Evolutionary conservation across 2,113 vertebrate species (phyloP).

Genomic region (Leptobrachium ailaonicum): DNA sequence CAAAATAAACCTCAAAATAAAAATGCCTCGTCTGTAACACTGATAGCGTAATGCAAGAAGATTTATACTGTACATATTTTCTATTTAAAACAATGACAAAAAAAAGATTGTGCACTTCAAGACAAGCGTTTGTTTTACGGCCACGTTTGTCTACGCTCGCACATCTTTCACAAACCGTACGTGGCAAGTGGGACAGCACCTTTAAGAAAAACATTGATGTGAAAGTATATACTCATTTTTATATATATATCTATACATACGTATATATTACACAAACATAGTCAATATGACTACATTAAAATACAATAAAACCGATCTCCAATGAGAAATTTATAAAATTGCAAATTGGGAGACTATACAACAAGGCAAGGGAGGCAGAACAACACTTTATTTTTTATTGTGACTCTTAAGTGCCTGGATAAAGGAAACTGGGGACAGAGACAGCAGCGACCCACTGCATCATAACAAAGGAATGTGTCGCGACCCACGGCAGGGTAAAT

Average conservation of each 20-base stretch:
- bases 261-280: slow-evolving; percentile 51
- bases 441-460: slow-evolving; percentile 16
- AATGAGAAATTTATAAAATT: slow-evolving; percentile 64
- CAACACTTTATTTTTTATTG: neutral
- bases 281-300: slow-evolving; percentile 74
- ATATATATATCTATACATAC: slow-evolving; percentile 61
- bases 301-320: slow-evolving; percentile 60
- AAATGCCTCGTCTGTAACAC: neutral
- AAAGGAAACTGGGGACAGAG: neutral
- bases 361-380: neutral
- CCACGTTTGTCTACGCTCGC: neutral
- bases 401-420: neutral
- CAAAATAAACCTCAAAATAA: too few relatives aligned
- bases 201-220: slow-evolving; percentile 41
- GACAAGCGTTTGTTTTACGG: neutral
- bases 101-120: too few relatives aligned
- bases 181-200: slow-evolving; percentile 47
- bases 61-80: neutral
- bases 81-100: too few relatives aligned
- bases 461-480: slow-evolving; percentile 6
- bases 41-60: neutral
- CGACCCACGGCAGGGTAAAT: too few relatives aligned
- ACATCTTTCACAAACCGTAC: slow-evolving; percentile 39
- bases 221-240: slow-evolving; percentile 47
- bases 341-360: slow-evolving; percentile 45